phyloP scores from a whole-genome alignment of 2,888 invertebrate species.

The Harpalus rufipes region DNA sequence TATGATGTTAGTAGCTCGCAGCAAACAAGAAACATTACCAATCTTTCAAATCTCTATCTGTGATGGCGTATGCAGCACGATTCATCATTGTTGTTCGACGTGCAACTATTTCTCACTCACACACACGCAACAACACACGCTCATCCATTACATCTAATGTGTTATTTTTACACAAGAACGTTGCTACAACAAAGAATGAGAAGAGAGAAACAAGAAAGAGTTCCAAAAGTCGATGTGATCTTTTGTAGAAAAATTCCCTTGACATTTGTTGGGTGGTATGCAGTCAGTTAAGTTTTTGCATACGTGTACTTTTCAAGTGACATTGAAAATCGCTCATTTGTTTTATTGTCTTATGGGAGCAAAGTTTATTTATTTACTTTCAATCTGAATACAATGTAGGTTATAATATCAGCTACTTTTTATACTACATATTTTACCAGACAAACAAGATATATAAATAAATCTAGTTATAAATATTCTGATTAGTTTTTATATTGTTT shows the following conservation, averaged over 20 bases:
- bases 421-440: not conserved
- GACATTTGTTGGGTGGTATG: constrained; percentile 48
- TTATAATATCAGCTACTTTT: not conserved
- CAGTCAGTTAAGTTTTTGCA: constrained; percentile 37
- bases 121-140: not conserved
- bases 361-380: constrained; percentile 33
- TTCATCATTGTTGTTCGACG: constrained; percentile 49
- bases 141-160: not conserved
- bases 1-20: constrained; percentile 13
- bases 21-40: constrained; percentile 20
- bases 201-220: not conserved
- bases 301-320: constrained; percentile 31
- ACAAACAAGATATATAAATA: not conserved
- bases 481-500: not conserved
- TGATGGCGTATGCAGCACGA: constrained; percentile 25
- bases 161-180: constrained; percentile 23
- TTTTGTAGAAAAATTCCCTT: constrained; percentile 56
- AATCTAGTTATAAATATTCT: not conserved
- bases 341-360: constrained; percentile 21
- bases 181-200: constrained; percentile 10
- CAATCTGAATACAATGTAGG: not conserved
- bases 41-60: constrained; percentile 33
- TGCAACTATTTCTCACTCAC: constrained; percentile 46
- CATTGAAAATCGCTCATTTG: constrained; percentile 37
- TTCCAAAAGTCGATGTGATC: constrained; percentile 53